Conservation (phyloP, 1,140 invertebrate genomes). For the Drosophila paulistorum region DNA sequence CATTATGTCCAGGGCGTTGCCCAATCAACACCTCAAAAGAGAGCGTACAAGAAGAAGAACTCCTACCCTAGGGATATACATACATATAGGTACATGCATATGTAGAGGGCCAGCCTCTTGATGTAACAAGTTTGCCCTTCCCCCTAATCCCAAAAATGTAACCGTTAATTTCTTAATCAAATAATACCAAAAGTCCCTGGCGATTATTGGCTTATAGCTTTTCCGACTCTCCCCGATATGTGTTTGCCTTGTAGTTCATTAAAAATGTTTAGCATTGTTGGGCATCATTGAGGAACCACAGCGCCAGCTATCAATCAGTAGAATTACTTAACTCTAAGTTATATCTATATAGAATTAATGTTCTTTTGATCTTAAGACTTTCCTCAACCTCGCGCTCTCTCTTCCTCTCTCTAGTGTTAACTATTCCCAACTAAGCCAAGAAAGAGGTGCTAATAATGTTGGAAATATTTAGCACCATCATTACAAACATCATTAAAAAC, state of each 20-base stretch:
- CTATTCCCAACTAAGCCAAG: constrained; percentile 8
- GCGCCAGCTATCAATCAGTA: constrained; percentile 54
- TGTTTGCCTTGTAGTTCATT: constrained; percentile 68
- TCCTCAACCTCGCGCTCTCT: not conserved
- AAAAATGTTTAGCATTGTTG: constrained; percentile 74
- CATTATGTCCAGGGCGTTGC: constrained; percentile 69
- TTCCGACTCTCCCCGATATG: not conserved
- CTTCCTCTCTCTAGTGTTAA: not conserved
- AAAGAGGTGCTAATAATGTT: constrained; percentile 81
- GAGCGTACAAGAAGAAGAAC: constrained; percentile 8
- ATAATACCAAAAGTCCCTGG: constrained; percentile 42
- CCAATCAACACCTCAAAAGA: constrained; percentile 69
- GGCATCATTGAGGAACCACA: constrained; percentile 49
- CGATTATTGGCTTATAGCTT: constrained; percentile 30
- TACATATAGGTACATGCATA: too few species aligned
- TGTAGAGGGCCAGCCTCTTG: not conserved
- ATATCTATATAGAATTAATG: not conserved
- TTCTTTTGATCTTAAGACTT: not conserved
- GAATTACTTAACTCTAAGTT: not conserved
- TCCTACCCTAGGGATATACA: constrained; percentile 26
- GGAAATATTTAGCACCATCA: constrained; percentile 82
- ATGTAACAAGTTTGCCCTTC: constrained; percentile 66
- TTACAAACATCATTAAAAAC: constrained; percentile 82
- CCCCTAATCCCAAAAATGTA: not conserved
- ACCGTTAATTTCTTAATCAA: constrained; percentile 72